phyloP scores from a whole-genome alignment of 1,140 invertebrate genomes.

The Heliconius congener region DNA sequence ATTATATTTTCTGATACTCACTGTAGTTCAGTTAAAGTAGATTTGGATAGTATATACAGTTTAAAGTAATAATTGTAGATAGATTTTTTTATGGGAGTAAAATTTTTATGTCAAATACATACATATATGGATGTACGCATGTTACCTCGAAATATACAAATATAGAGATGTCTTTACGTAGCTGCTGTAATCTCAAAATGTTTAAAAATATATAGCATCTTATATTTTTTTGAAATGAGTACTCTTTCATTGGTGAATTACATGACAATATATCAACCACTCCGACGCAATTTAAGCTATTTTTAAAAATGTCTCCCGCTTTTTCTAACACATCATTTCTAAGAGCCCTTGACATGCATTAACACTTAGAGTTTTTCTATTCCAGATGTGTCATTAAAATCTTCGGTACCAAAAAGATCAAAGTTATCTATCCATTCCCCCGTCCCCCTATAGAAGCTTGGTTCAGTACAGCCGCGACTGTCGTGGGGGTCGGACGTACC shows the following conservation, averaged over 20 bases:
- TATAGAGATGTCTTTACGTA: too few species aligned
- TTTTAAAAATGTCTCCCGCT: conserved; percentile 78
- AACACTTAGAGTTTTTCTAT: conserved; percentile 78
- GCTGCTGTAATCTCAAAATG: too few species aligned
- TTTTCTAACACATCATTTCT: conserved; percentile 76
- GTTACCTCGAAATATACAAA: too few species aligned
- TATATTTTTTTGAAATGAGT: neutral
- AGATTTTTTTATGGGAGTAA: too few species aligned
- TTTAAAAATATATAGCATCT: neutral
- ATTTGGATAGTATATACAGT: too few species aligned
- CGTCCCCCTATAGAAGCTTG: conserved; percentile 44
- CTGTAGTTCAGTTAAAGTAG: too few species aligned
- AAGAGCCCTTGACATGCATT: conserved; percentile 79
- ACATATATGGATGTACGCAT: too few species aligned
- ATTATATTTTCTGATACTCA: too few species aligned
- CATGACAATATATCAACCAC: conserved; percentile 1
- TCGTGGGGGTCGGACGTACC: conserved; percentile 49
- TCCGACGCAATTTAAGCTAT: conserved; percentile 50
- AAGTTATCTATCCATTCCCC: conserved; percentile 72
- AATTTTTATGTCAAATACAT: too few species aligned
- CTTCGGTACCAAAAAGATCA: conserved; percentile 78
- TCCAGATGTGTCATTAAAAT: conserved; percentile 80
- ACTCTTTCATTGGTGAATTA: neutral
- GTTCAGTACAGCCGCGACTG: conserved; percentile 64
- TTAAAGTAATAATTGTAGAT: too few species aligned